Evolutionary conservation across 2,113 vertebrate genomes (phyloP).

Genomic region (Amblyornis subalaris): DNA sequence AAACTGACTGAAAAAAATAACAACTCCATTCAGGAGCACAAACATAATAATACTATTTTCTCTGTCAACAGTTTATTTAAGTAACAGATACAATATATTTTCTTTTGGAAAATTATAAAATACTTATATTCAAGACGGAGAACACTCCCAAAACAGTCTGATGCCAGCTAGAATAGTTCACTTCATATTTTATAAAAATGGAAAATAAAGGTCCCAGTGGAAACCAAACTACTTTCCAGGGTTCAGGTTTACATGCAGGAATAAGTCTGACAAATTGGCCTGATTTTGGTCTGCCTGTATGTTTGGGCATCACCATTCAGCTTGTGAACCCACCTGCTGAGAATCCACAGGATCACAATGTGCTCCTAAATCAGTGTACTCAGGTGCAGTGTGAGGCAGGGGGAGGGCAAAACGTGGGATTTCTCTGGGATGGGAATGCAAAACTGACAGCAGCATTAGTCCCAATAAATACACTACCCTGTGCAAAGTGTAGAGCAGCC

Average conservation of each 20-base stretch:
- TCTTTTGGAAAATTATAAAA: constrained; percentile 34
- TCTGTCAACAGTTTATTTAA: constrained; percentile 14
- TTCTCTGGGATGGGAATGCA: neutral
- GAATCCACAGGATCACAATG: neutral
- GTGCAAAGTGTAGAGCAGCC: neutral
- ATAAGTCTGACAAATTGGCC: neutral
- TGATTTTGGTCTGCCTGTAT: neutral
- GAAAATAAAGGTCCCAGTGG: neutral
- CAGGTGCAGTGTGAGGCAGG: neutral
- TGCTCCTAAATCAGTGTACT: neutral
- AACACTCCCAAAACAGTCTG: neutral
- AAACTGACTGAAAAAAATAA: neutral
- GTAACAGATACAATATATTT: constrained; percentile 33
- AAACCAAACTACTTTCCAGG: constrained; percentile 4
- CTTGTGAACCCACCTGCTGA: neutral
- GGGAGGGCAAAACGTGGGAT: neutral
- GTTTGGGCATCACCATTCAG: neutral
- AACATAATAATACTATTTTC: constrained; percentile 18
- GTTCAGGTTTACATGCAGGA: neutral
- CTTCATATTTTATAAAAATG: neutral
- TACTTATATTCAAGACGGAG: constrained; percentile 43
- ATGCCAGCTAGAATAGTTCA: neutral
- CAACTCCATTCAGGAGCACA: constrained; percentile 5
- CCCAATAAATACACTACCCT: neutral
- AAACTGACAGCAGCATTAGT: neutral